Base-by-base conservation (phyloP, 92 coral and sea anemone species). In the Bergia sp. region DNA sequence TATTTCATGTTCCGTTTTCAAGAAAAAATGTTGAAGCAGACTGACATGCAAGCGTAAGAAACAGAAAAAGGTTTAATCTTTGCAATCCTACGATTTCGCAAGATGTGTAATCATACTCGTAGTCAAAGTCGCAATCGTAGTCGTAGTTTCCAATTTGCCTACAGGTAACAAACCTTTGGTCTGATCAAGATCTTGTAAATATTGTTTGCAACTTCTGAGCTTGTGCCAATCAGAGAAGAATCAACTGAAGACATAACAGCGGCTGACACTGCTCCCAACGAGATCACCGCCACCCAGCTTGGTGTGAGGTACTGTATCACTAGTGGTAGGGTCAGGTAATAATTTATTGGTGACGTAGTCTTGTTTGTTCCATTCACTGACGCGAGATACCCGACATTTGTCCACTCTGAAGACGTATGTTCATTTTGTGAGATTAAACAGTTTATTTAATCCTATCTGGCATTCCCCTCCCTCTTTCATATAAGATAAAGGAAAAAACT, bases 191-290 rank as follows among this genome's bases (percentile, higher is more conserved):
- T 73, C 72, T 92, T 89, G 76, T 92, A 92, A 82, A 92, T 50
- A 41, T 92, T 92, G 41, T 88, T 74, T 7, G 90, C 69, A 77
- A 92, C 82, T 86, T 89, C 82, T n/a, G 91, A 88, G 49, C 92
- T 89, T 41, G 89, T 86, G 37, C 89, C 86, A 73, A 92, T 89
- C 15, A 88, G 79, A 7, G 90, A 86, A 38, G 94, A 92, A 73
- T 92, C 94, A 50, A 91, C 86, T 36, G 94, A 92, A 21, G 94
- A 92, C 94, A 92, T 92, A 18, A 92, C 94, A 16, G 94, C 94
- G 5, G 94, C 94, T 11, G 94, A 92, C 29, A 92, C 89, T 6
- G 94, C 92, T 37, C 94, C 94, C 1, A 92, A 92, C 5, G 92
- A 89, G 73, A 91, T 73, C 58, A 89, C 86, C 38, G 90, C 87